Percentiles rank a stretch among this genome's conserved stretches.
phyloP scores from a whole-genome alignment of 2,113 vertebrate species.

The Anhinga anhinga region DNA sequence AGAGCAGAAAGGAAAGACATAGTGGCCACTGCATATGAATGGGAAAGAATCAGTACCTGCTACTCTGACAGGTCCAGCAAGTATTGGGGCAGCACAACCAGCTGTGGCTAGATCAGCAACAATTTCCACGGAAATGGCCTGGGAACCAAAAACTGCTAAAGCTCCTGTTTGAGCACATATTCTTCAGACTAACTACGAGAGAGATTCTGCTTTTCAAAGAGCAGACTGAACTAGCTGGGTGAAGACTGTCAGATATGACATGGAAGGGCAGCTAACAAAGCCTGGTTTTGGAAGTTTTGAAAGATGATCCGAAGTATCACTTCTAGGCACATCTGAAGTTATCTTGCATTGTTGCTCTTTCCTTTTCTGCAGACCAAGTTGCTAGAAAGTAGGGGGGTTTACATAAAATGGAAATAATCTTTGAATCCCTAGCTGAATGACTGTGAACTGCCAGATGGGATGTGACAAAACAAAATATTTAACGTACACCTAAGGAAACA shows the following conservation, averaged over 20 bases:
- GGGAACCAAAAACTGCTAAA: background rate
- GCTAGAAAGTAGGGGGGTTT: background rate
- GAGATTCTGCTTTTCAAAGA: background rate
- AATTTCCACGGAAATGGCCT: background rate
- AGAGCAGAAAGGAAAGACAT: background rate
- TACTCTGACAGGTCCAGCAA: background rate
- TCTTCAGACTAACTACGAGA: background rate
- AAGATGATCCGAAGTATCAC: background rate
- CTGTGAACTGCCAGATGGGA: background rate
- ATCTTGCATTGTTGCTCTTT: background rate
- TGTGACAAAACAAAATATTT: background rate
- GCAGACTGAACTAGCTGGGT: background rate
- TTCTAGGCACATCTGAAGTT: background rate
- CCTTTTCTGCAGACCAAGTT: background rate
- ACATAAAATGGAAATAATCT: background rate
- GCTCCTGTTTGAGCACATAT: background rate
- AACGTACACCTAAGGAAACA: background rate
- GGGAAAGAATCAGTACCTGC: background rate
- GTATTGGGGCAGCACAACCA: background rate
- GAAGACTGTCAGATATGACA: background rate
- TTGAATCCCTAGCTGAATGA: background rate
- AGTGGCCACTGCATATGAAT: rapidly evolving
- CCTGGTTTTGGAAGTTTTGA: background rate
- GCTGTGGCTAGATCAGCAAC: background rate
- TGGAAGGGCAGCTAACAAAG: background rate